phyloP scores from a whole-genome alignment of 1,140 invertebrate species.

The Drosophila ironensis region DNA sequence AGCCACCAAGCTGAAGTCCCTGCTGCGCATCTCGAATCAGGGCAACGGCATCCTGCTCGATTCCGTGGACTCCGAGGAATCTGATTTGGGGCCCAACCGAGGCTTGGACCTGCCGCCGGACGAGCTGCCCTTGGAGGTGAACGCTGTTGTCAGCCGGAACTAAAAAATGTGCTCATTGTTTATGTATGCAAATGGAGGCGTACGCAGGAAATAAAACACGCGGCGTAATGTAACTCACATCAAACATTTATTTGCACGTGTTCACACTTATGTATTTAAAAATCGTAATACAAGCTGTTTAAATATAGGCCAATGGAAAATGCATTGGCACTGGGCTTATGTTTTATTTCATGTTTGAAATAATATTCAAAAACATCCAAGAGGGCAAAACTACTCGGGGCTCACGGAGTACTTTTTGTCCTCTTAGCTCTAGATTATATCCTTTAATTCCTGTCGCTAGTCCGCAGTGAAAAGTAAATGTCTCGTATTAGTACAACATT shows the following conservation, averaged over 20 bases:
- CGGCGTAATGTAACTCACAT: conserved; percentile 43
- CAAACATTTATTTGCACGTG: conserved; percentile 64
- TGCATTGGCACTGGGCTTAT: conserved; percentile 12
- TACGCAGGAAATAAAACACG: not conserved
- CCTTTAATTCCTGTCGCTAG: conserved; percentile 4
- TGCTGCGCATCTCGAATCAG: conserved; percentile 65
- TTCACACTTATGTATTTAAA: conserved; percentile 48
- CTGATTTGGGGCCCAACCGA: not conserved
- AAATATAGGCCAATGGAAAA: conserved; percentile 20
- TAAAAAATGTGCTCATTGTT: conserved; percentile 1
- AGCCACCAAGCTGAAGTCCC: conserved; percentile 73
- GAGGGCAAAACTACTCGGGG: conserved; percentile 21
- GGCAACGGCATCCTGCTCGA: conserved; percentile 46
- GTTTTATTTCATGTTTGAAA: not conserved
- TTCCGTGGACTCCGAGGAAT: not conserved
- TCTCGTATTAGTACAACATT: conserved; percentile 11
- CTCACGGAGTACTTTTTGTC: conserved; percentile 11
- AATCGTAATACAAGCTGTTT: conserved; percentile 44
- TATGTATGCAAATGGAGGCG: not conserved
- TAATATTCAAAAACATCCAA: conserved; percentile 6
- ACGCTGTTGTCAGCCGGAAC: conserved; percentile 67
- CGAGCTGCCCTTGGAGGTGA: conserved; percentile 68
- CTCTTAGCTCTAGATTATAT: conserved; percentile 3
- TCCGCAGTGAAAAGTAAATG: conserved; percentile 26
- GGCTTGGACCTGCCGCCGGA: conserved; percentile 13